Conservation (phyloP, 1,140 invertebrate genomes). For the Papilio xuthus region DNA sequence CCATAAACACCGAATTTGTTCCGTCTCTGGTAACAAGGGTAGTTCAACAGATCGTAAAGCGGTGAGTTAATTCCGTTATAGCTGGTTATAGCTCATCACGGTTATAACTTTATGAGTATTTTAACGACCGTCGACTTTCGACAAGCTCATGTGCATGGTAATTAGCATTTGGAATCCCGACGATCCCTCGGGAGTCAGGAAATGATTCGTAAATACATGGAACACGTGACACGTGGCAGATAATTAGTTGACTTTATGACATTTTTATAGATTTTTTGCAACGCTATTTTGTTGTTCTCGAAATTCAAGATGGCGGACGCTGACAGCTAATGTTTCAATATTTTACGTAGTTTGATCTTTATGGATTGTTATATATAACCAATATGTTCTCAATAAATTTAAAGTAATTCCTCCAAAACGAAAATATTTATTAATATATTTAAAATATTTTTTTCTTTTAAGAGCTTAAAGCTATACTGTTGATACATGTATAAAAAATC, state of each 20-base stretch:
- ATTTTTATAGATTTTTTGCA: conserved; percentile 41
- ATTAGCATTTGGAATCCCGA: conserved; percentile 38
- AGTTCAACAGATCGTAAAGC: conserved; percentile 31
- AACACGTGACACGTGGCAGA: conserved; percentile 45
- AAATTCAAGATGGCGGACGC: conserved; percentile 29
- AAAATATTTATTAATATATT: background rate
- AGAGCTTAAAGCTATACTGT: background rate
- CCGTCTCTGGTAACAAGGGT: conserved; percentile 4
- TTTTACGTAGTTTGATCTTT: conserved; percentile 4
- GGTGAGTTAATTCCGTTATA: conserved; percentile 23
- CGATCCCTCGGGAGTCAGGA: conserved; percentile 44
- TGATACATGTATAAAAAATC: too few relatives aligned
- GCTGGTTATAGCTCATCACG: conserved; percentile 21
- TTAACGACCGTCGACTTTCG: conserved; percentile 31
- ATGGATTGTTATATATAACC: background rate
- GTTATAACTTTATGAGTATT: conserved; percentile 35
- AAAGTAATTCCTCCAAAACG: background rate
- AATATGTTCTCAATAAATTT: too few relatives aligned
- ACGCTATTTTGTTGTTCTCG: conserved; percentile 30
- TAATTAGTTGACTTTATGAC: conserved; percentile 45
- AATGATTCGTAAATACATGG: conserved; percentile 41
- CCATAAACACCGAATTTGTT: conserved; percentile 4
- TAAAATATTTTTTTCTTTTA: background rate
- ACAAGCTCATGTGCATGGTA: conserved; percentile 38
- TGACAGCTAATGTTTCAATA: conserved; percentile 23